Percentiles rank a stretch among this genome's conserved stretches.
These are phyloP conservation scores for Drusus annulatus DNA, from an alignment of 1,140 invertebrate species.

Conservation along the genomic window DNA sequence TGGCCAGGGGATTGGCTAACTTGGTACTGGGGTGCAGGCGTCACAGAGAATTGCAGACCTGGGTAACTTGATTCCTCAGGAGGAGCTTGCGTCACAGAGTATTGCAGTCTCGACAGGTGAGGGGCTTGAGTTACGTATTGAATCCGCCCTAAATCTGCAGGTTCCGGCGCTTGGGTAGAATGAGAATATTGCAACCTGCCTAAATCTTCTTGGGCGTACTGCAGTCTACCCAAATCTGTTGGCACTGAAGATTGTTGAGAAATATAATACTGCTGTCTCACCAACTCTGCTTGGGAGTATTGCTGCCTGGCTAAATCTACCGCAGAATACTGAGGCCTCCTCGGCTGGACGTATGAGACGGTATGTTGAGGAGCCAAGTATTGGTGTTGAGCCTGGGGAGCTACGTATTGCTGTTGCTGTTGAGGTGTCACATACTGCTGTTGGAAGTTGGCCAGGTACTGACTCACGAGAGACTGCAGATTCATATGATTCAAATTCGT, in stretches of 20 bases:
- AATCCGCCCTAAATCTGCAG: too few species aligned
- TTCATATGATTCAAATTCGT: constrained; percentile 71
- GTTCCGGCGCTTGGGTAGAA: not conserved
- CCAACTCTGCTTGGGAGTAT: not conserved
- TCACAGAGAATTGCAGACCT: constrained; percentile 66
- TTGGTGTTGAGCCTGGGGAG: constrained; percentile 58
- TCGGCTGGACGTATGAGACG: constrained; percentile 25
- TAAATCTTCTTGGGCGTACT: constrained; percentile 15
- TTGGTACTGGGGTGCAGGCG: constrained; percentile 61
- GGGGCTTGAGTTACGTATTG: constrained; percentile 33
- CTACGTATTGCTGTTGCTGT: constrained; percentile 61
- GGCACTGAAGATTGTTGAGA: not conserved
- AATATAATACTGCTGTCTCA: not conserved
- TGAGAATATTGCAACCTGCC: too few species aligned
- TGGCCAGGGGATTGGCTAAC: not conserved
- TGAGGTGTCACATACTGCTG: constrained; percentile 33
- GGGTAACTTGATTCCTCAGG: constrained; percentile 37
- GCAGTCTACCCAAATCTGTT: constrained; percentile 2
- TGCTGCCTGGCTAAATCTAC: not conserved
- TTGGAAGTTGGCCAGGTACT: constrained; percentile 61
- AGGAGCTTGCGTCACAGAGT: constrained; percentile 67
- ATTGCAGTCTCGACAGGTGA: constrained; percentile 66
- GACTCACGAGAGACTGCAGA: constrained; percentile 63
- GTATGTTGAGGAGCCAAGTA: constrained; percentile 56
- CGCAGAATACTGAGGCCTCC: not conserved